Evolutionary conservation across 2,888 invertebrate genomes (phyloP).

Genomic region (Archaeoteleia sp.): DNA sequence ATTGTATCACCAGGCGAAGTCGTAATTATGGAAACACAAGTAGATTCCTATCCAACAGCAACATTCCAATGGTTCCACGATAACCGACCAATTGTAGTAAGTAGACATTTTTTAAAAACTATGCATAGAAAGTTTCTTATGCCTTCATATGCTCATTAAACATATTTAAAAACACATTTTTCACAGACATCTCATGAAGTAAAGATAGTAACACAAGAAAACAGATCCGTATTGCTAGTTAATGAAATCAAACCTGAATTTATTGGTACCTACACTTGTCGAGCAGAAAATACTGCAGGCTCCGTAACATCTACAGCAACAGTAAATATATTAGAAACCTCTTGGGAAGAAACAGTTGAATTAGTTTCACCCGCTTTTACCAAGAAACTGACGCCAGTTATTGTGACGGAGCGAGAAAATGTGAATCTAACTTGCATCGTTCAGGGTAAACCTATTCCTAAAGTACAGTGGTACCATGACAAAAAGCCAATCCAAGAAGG

Average conservation of each 20-base stretch:
- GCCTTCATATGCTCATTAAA: background rate
- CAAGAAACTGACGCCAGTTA: conserved; percentile 82
- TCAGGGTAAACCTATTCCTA: conserved; percentile 86
- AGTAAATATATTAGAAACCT: conserved; percentile 79
- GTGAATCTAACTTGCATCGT: conserved; percentile 85
- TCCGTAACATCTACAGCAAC: conserved; percentile 91
- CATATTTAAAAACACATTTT: conserved; percentile 8
- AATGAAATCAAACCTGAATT: conserved; percentile 83
- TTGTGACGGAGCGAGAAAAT: conserved; percentile 93
- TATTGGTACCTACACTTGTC: conserved; percentile 87
- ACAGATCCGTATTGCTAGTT: conserved; percentile 87
- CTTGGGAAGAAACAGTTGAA: conserved; percentile 79
- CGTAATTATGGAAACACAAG: conserved; percentile 85
- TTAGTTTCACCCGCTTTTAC: conserved; percentile 86
- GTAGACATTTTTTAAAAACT: no score
- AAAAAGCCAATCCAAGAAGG: conserved; percentile 83
- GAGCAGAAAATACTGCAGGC: conserved; percentile 92
- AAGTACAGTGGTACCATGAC: conserved; percentile 87
- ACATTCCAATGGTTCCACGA: conserved; percentile 93
- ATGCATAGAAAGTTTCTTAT: no score
- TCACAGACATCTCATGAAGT: conserved; percentile 80
- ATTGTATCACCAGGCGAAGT: conserved; percentile 84
- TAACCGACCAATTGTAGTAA: conserved; percentile 80
- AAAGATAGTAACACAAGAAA: conserved; percentile 84
- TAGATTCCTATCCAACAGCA: conserved; percentile 85